Percentiles rank a stretch among this genome's conserved stretches.
Conservation (phyloP, 2,797 vertebrate genomes). For the Sebastes diploproa region DNA sequence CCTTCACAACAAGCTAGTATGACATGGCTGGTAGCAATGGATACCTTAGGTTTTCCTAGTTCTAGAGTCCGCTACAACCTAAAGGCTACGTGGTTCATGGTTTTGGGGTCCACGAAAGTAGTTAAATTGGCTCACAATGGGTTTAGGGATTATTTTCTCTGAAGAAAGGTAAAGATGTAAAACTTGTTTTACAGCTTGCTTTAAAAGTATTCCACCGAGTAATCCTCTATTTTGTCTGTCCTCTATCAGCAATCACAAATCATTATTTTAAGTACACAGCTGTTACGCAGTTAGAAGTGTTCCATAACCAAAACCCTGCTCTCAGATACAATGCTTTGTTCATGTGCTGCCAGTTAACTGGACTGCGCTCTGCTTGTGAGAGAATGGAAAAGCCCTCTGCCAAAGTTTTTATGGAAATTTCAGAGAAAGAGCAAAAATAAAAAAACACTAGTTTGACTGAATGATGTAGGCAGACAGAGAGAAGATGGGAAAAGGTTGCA, state of each 20-base stretch:
- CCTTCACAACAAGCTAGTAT: too few species aligned
- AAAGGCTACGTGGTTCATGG: background rate
- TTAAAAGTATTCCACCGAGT: background rate
- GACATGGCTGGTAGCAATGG: too few species aligned
- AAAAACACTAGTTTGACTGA: background rate
- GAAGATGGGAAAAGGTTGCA: slow-evolving; percentile 21
- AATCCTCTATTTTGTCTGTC: background rate
- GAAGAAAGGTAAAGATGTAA: background rate
- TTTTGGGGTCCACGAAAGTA: background rate
- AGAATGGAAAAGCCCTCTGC: slow-evolving; percentile 47
- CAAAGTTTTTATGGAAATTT: slow-evolving; percentile 50
- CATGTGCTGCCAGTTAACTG: slow-evolving; percentile 23
- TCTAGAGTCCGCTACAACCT: too few species aligned
- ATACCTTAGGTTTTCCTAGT: too few species aligned
- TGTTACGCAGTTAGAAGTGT: background rate
- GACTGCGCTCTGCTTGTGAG: slow-evolving; percentile 24
- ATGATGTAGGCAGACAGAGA: background rate
- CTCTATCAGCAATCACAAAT: slow-evolving; percentile 10
- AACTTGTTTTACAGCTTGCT: background rate
- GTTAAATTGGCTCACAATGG: background rate
- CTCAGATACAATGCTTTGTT: slow-evolving; percentile 22
- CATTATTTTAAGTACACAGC: slow-evolving; percentile 13
- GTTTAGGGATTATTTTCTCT: background rate
- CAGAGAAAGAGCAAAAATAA: slow-evolving; percentile 8
- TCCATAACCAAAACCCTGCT: slow-evolving; percentile 10